A percentile compares a stretch with the other conserved stretches of the same genome.
phyloP scores from a whole-genome alignment of 2,888 invertebrate genomes.

The Archips xylosteana region DNA sequence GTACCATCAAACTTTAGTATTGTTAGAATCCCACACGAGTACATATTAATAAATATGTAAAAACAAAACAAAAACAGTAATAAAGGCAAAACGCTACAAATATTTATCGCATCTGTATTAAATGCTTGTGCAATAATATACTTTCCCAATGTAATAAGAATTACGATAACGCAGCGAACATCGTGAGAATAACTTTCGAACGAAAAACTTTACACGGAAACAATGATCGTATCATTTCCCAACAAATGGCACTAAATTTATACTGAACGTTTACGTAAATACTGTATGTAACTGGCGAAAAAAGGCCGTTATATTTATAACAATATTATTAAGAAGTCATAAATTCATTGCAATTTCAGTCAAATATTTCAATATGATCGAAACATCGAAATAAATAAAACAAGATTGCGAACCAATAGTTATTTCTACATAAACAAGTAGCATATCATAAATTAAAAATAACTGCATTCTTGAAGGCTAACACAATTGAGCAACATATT shows the following conservation, averaged over 20 bases:
- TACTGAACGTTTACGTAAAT: conserved; percentile 32
- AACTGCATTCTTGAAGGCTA: background rate
- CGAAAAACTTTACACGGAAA: conserved; percentile 2
- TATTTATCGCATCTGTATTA: conserved; percentile 28
- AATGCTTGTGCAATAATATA: conserved; percentile 38
- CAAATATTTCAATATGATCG: background rate
- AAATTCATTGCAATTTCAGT: conserved; percentile 1
- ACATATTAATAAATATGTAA: background rate
- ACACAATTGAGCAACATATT: background rate
- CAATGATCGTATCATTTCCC: conserved; percentile 21
- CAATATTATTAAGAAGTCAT: background rate
- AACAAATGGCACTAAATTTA: conserved; percentile 40
- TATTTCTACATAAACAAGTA: background rate
- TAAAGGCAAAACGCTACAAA: conserved; percentile 29
- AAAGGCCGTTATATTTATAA: background rate
- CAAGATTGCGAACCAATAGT: no score
- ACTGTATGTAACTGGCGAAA: conserved; percentile 36
- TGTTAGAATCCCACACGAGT: background rate
- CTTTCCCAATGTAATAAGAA: conserved; percentile 16
- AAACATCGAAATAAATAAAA: background rate
- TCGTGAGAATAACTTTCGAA: conserved; percentile 38
- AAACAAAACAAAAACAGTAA: conserved; percentile 21
- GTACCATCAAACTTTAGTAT: background rate
- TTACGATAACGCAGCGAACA: conserved; percentile 23
- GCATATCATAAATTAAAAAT: background rate